These are phyloP conservation scores for Etheostoma nigrum DNA, from an alignment of 2,797 vertebrate species.

Conservation along the genomic window DNA sequence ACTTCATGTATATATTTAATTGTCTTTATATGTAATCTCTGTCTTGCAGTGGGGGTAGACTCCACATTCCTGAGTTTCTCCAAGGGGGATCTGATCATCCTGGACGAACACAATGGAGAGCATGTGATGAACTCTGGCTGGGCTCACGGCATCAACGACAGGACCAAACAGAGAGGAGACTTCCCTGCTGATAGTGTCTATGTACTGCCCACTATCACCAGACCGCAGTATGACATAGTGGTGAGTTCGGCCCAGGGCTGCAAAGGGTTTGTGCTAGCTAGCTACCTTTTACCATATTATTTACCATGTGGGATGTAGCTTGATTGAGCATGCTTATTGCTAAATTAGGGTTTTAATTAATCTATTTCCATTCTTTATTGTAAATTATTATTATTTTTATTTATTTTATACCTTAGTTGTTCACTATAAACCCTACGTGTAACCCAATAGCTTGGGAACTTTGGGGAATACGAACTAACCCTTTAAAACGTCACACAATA, in stretches of 20 bases:
- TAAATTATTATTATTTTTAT: no score
- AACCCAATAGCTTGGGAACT: no score
- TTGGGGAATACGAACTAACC: no score
- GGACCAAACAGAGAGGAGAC: slow-evolving; percentile 93
- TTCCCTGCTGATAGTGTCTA: slow-evolving; percentile 96
- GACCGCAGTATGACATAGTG: slow-evolving; percentile 91
- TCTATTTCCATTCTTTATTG: no score
- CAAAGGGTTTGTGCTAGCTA: no score
- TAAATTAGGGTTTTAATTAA: no score
- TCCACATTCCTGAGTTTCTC: slow-evolving; percentile 92
- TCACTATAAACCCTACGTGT: no score
- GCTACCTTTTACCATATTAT: no score
- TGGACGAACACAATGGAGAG: slow-evolving; percentile 94
- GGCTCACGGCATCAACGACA: slow-evolving; percentile 93
- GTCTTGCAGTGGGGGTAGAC: slow-evolving; percentile 86
- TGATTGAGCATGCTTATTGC: no score
- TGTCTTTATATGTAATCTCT: not conserved
- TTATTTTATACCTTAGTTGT: no score
- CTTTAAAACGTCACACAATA: no score
- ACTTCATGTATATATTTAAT: not conserved
- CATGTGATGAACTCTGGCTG: slow-evolving; percentile 93
- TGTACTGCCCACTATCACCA: slow-evolving; percentile 91
- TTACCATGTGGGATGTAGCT: no score
- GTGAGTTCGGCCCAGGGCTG: slow-evolving; percentile 68
- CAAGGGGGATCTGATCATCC: slow-evolving; percentile 94